Evolutionary conservation across 2,113 vertebrate genomes (phyloP).

Genomic region (Geococcyx californianus): DNA sequence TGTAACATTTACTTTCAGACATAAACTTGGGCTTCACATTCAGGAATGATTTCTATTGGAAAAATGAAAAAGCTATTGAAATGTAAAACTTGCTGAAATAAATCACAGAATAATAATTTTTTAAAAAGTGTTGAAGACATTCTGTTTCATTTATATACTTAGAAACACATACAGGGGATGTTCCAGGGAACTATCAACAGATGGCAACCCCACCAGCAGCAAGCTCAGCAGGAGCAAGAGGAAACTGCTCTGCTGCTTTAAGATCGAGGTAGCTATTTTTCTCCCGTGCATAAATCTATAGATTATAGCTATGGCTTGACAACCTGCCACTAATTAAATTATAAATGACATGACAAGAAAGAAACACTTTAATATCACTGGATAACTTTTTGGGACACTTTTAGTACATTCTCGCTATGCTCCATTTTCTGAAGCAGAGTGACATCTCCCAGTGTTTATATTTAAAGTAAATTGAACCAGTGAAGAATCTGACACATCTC

Average conservation of each 20-base stretch:
- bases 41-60: constrained; percentile 52
- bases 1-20: constrained; percentile 44
- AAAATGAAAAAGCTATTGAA: constrained; percentile 63
- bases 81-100: constrained; percentile 61
- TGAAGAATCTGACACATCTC: constrained; percentile 12
- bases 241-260: constrained; percentile 58
- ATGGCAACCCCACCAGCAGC: constrained; percentile 69
- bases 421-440: constrained; percentile 21
- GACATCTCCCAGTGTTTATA: neutral
- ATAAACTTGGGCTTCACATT: constrained; percentile 49
- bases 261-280: constrained; percentile 67
- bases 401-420: neutral
- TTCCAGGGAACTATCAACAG: constrained; percentile 68
- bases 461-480: constrained; percentile 44
- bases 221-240: constrained; percentile 47
- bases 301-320: constrained; percentile 64
- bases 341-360: constrained; percentile 59
- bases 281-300: constrained; percentile 29
- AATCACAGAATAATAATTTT: constrained; percentile 9
- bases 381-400: constrained; percentile 59
- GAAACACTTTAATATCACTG: constrained; percentile 45
- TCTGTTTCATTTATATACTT: constrained; percentile 32
- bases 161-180: constrained; percentile 53
- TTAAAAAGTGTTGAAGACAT: constrained; percentile 13
- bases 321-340: constrained; percentile 70